Evolutionary conservation across 2,888 invertebrate genomes (phyloP), one percentile per base, ranked within the genome.

Genomic region (Clostera curtula): DNA sequence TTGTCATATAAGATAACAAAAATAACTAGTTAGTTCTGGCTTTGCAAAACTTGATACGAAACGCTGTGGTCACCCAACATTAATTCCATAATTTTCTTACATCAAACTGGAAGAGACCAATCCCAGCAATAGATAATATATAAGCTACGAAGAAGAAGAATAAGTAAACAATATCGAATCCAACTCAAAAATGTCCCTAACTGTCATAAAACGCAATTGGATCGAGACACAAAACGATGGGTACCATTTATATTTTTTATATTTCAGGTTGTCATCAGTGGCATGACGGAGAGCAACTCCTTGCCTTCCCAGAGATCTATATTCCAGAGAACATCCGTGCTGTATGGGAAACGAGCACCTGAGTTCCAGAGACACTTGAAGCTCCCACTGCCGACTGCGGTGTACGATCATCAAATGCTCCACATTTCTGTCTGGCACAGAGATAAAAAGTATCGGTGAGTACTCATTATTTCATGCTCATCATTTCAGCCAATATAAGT

Each of bases 371-470:
- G 93, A 57, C 89, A 89, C 42, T 87, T 94, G 56, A 87, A 87
- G 49, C 86, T 93, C 44, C 89, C 90, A 1, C 65, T 91, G 27
- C 80, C 85, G 9, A 59, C 71, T 8, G 77, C 82, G 16, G 49
- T 74, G 13, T 87, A 88, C 52, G 74, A 82, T 19, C 76, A 86
- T 24, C 88, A 89, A 52, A 85, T 88, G 64, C 83, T 93, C 21
- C 88, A 92, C 50, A 85, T 95, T 48, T 93, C 94, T 21, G 93
- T 93, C 22, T 95, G 95, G 95, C 94, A 94, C 66, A 85, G 95
- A 44, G 93, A 94, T 73, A 89, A 93, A 48, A 89, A 89, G 46
- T 89, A 90, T 66, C 90, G 93, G 95, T 95, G 55, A 50, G 65
- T 57, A 3, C 5, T 22, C 8, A 10, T 19, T 10, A 19, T 19